Percentiles rank a stretch among this genome's conserved stretches.
These are phyloP conservation scores for Oithona nana DNA, from an alignment of 2,888 invertebrate genomes.

Conservation along the genomic window DNA sequence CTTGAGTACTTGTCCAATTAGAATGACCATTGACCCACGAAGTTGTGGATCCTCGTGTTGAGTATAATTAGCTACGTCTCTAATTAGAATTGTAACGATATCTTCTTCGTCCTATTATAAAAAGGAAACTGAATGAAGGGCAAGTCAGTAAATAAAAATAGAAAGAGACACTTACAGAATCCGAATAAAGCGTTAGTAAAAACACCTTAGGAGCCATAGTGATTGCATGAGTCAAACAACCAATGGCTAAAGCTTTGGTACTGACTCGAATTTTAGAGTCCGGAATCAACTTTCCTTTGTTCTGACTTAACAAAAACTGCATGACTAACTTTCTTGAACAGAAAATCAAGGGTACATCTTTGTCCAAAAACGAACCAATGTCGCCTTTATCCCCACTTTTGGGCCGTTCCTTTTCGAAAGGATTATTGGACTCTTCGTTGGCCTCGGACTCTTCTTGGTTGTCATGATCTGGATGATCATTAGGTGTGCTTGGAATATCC, in stretches of 20 bases:
- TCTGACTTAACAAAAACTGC: conserved; percentile 46
- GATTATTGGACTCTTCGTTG: background rate
- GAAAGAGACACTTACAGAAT: conserved; percentile 14
- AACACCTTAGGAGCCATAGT: conserved; percentile 52
- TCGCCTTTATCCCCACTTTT: conserved; percentile 31
- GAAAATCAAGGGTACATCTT: conserved; percentile 45
- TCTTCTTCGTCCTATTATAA: conserved; percentile 14
- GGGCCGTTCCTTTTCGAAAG: background rate
- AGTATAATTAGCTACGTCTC: conserved; percentile 4
- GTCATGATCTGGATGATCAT: background rate
- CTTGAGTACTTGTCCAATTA: background rate
- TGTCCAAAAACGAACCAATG: conserved; percentile 45
- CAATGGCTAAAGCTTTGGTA: conserved; percentile 66
- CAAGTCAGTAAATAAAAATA: background rate
- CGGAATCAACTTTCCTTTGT: conserved; percentile 38
- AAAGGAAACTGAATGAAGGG: no score
- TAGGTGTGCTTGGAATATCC: background rate
- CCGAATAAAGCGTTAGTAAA: conserved; percentile 35
- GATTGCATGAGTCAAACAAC: conserved; percentile 54
- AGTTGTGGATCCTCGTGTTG: conserved; percentile 17
- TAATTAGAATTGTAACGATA: background rate
- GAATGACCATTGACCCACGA: conserved; percentile 7
- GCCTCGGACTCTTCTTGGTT: background rate
- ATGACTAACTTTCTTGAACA: conserved; percentile 50
- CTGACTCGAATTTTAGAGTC: conserved; percentile 67